A percentile compares a stretch with the other conserved stretches of the same genome.
Conservation (phyloP, 1,140 invertebrate species). For the Leptinotarsa lineolata region DNA sequence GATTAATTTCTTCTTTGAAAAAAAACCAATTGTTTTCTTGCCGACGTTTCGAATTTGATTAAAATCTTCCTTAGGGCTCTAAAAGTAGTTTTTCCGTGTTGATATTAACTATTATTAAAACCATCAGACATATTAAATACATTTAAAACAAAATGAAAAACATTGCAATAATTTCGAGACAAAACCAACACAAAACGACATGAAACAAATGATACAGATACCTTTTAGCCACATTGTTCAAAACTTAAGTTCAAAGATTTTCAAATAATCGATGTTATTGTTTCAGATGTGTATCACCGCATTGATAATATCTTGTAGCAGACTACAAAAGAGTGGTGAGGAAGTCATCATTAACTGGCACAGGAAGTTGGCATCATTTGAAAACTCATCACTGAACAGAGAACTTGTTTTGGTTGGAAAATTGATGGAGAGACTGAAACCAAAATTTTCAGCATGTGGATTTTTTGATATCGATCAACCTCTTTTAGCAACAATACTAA, state of each 20-base stretch:
- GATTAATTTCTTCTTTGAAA: too few species aligned
- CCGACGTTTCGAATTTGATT: too few species aligned
- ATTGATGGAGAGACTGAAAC: slow-evolving; percentile 18
- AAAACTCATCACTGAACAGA: background rate
- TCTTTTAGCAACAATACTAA: background rate
- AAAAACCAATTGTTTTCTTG: too few species aligned
- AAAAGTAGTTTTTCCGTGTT: too few species aligned
- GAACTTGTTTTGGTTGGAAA: slow-evolving; percentile 6
- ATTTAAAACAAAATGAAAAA: too few species aligned
- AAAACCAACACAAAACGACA: too few species aligned
- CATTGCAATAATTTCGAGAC: too few species aligned
- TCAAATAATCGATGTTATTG: background rate
- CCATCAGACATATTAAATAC: too few species aligned
- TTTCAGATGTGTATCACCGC: slow-evolving; percentile 8
- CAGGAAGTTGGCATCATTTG: background rate
- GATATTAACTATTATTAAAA: too few species aligned
- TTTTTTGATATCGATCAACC: slow-evolving; percentile 16
- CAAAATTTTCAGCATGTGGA: slow-evolving; percentile 12
- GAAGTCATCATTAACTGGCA: slow-evolving; percentile 11
- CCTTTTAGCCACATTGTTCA: too few species aligned
- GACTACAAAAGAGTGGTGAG: background rate
- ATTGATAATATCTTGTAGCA: slow-evolving; percentile 16
- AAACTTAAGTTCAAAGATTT: background rate
- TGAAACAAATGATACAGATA: too few species aligned
- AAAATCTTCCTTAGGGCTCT: too few species aligned